Base-by-base conservation (phyloP, 2,113 vertebrate species). In the Myrmecobius fasciatus region DNA sequence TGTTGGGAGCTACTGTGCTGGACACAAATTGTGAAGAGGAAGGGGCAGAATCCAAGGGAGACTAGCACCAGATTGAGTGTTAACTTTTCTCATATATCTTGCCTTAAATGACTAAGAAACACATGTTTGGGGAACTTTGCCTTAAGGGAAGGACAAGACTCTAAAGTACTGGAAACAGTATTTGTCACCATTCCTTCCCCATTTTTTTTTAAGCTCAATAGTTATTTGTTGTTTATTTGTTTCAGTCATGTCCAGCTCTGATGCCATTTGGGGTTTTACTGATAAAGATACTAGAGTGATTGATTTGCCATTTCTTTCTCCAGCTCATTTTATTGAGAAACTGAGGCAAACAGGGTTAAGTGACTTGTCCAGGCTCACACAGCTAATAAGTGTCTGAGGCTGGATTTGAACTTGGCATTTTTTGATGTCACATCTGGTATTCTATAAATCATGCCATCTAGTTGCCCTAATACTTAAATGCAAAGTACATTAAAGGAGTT, bases 21-120 rank as follows among this genome's bases (percentile, higher is more conserved):
- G 51, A n/a, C 25, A 25, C 52, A 8, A 89, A 26, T 89, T 83
- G 17, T 56, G 92, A 96, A 94, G 94, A 91, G 0, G 47, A 90
- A 31, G 47, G 26, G 7, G 31, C 49, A 24, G 36, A 52, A 43
- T 91, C 47, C 3, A 51, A 90, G 67, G 75, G 22, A 47, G 43
- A 28, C 83, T n/a, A 22, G 25, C 92, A 43, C 67, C 67, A 83
- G 36, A 83, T 83, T 83, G 67, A 43, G 67, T 83, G 67, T 83
- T 43, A 83, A 83, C 67, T 83, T n/a, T 83, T 83, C 92, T 93
- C n/a, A 8, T 10, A 52, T 90, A 52, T 52, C 36, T 53, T 52
- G 1, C 22, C 0, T 91, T 31, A 60, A 17, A 46, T 92, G 48
- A 47, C 56, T 25, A 25, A 53, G 53, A 83, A 96, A 89, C 48